These are phyloP conservation scores for Psammodynastes pulverulentus DNA, from an alignment of 2,113 vertebrate genomes.

Conservation along the genomic window DNA sequence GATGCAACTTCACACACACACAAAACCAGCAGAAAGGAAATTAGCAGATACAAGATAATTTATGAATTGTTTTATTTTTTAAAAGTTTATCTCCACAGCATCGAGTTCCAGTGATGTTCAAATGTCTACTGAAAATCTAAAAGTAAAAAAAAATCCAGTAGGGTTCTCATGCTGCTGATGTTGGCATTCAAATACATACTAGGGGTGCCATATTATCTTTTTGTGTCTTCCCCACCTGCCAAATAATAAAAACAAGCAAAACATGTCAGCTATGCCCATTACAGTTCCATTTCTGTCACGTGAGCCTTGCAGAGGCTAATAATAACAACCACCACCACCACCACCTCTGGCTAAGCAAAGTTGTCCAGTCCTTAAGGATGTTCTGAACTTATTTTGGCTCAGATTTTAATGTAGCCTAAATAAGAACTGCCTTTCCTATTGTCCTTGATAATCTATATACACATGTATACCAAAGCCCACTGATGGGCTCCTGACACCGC, in stretches of 20 bases:
- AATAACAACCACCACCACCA: neutral
- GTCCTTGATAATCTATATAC: neutral
- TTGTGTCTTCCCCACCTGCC: neutral
- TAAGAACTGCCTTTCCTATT: neutral
- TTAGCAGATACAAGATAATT: neutral
- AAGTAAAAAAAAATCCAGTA: neutral
- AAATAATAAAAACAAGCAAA: neutral
- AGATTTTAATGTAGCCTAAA: neutral
- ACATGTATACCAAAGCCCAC: neutral
- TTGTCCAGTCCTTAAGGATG: neutral
- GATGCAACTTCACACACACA: too few species aligned
- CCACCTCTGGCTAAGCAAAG: neutral
- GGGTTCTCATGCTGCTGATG: neutral
- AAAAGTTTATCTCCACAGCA: neutral
- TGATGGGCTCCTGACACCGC: neutral
- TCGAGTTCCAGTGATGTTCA: neutral
- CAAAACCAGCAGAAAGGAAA: neutral
- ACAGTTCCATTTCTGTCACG: neutral
- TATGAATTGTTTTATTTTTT: neutral
- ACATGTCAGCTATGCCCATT: neutral
- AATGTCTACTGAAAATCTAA: neutral
- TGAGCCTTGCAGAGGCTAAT: neutral
- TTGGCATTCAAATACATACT: neutral
- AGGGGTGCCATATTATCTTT: neutral
- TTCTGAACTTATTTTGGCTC: neutral